Evolutionary conservation across 2,888 invertebrate species (phyloP).

Genomic region (Drosophila mulleri): DNA sequence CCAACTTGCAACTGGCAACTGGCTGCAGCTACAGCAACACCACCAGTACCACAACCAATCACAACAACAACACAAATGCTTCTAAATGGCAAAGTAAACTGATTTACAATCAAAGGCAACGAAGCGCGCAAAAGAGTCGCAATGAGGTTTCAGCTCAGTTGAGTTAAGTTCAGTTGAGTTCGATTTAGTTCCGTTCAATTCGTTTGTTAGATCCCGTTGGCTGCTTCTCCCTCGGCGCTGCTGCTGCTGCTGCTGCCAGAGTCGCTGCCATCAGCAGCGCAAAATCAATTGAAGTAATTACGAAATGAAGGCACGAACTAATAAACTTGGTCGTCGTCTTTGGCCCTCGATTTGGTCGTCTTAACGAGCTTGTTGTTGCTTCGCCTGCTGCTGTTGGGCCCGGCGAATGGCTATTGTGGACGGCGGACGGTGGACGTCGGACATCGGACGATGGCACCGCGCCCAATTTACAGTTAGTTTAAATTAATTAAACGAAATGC

Average conservation of each 20-base stretch:
- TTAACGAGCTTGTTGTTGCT: conserved; percentile 73
- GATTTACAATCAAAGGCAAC: conserved; percentile 81
- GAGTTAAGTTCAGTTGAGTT: conserved; percentile 46
- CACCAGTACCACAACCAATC: conserved; percentile 18
- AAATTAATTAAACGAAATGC: conserved; percentile 84
- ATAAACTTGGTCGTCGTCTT: conserved; percentile 82
- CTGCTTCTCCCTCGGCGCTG: conserved; percentile 30
- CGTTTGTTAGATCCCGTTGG: conserved; percentile 63
- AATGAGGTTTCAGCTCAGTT: conserved; percentile 56
- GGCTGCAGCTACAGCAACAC: conserved; percentile 7
- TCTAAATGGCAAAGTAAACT: conserved; percentile 81
- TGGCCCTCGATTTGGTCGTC: conserved; percentile 68
- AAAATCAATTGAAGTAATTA: conserved; percentile 84
- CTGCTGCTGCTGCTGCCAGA: conserved; percentile 30
- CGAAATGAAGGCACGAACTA: conserved; percentile 85
- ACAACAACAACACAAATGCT: conserved; percentile 65
- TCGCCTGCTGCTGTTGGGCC: conserved; percentile 33
- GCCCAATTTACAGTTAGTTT: conserved; percentile 84
- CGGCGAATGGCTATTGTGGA: conserved; percentile 55
- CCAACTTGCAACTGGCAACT: conserved; percentile 48
- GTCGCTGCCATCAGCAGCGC: conserved; percentile 78
- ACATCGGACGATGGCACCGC: conserved; percentile 67
- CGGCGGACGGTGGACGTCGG: conserved; percentile 39
- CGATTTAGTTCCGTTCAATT: conserved; percentile 70
- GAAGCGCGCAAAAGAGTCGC: conserved; percentile 79